phyloP scores from a whole-genome alignment of 30 jellyfish, hydroid and myxozoan species.

The Aurelia sp. region DNA sequence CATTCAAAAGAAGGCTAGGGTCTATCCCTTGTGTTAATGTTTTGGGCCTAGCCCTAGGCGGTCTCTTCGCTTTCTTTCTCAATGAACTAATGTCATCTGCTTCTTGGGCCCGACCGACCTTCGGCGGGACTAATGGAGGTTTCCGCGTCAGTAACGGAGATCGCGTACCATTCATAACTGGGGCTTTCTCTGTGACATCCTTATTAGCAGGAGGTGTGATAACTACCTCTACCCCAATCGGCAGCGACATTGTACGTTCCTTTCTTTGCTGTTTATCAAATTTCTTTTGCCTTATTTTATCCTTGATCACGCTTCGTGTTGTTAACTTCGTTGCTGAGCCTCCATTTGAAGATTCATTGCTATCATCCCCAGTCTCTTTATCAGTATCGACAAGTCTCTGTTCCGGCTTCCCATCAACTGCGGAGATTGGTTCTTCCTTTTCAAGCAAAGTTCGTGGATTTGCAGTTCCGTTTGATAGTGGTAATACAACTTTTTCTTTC shows the following conservation, averaged over 20 bases:
- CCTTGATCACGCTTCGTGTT: constrained; percentile 70
- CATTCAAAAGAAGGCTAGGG: constrained; percentile 70
- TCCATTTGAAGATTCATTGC: constrained; percentile 49
- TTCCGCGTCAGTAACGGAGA: constrained; percentile 35
- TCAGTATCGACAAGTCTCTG: constrained; percentile 13
- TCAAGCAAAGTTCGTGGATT: not conserved
- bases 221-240: constrained; percentile 63
- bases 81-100: constrained; percentile 55
- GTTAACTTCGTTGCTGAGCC: constrained; percentile 62
- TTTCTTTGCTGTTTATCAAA: constrained; percentile 33
- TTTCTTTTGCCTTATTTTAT: constrained; percentile 61
- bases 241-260: constrained; percentile 70
- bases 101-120: constrained; percentile 52
- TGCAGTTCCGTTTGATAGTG: not conserved
- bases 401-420: not conserved
- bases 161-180: constrained; percentile 42
- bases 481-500: not conserved
- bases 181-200: constrained; percentile 7
- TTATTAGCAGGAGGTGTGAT: constrained; percentile 34
- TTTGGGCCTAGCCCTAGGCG: constrained; percentile 80
- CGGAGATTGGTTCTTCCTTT: not conserved
- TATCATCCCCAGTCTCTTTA: constrained; percentile 44
- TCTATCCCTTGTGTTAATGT: constrained; percentile 88
- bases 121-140: constrained; percentile 61
- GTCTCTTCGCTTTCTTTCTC: constrained; percentile 39